Conservation (phyloP, 2,113 vertebrate genomes). For the Burhinus bistriatus region DNA sequence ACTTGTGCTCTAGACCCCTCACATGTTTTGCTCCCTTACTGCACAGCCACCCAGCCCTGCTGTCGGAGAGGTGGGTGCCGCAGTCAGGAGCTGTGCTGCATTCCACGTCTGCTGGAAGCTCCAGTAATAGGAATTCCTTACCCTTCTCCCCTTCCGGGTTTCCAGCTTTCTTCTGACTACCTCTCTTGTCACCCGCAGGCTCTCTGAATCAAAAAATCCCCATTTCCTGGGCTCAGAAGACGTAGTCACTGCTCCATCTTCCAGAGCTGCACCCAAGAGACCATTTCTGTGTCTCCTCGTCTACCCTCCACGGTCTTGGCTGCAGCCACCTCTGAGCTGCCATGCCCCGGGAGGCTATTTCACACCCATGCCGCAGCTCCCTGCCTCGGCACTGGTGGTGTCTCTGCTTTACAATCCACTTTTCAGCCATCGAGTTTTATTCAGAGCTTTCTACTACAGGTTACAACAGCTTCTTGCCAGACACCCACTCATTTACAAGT, state of each 20-base stretch:
- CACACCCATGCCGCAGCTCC: accelerated
- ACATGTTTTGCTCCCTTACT: not conserved
- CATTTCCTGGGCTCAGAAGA: not conserved
- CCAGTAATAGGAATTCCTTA: not conserved
- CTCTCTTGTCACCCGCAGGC: not conserved
- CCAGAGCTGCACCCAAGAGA: not conserved
- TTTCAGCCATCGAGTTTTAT: not conserved
- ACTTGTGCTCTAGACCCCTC: not conserved
- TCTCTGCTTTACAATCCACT: not conserved
- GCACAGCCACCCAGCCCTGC: not conserved
- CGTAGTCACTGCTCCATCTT: not conserved
- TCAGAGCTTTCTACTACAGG: not conserved
- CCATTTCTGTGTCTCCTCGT: not conserved
- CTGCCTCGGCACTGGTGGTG: not conserved
- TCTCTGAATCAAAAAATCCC: not conserved
- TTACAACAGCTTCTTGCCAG: not conserved
- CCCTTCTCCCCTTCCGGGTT: accelerated
- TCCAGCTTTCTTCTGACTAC: not conserved
- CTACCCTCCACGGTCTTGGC: accelerated
- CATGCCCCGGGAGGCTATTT: not conserved
- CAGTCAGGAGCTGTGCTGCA: not conserved
- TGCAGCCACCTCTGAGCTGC: not conserved
- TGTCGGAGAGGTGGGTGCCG: accelerated
- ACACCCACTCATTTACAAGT: not conserved
- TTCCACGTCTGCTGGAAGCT: not conserved